Evolutionary conservation across 2,113 vertebrate species (phyloP).

Genomic region (Lamprologus lemairii): DNA sequence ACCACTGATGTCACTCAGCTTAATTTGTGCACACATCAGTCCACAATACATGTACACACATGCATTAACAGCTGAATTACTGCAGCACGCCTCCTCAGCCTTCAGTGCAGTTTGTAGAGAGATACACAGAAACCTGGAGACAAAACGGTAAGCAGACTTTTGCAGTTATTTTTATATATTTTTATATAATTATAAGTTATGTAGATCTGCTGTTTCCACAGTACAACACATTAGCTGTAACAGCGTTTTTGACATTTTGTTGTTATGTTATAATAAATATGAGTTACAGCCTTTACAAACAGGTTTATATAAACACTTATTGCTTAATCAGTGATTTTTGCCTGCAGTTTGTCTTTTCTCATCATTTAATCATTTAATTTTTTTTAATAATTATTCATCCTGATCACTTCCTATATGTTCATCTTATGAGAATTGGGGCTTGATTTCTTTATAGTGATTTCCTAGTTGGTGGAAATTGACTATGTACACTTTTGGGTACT

Average conservation of each 20-base stretch:
- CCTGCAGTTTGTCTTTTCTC: not conserved
- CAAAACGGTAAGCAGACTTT: constrained; percentile 25
- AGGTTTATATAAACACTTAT: not conserved
- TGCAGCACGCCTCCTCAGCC: not conserved
- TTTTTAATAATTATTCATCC: not conserved
- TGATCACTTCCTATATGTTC: not conserved
- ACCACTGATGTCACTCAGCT: constrained; percentile 27
- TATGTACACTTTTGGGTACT: not conserved
- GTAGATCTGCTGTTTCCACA: not conserved
- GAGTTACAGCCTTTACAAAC: not conserved
- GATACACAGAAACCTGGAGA: not conserved
- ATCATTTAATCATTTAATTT: not conserved
- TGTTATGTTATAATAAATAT: not conserved
- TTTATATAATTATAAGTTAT: not conserved
- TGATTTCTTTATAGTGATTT: not conserved
- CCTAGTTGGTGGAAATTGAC: not conserved
- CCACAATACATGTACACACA: not conserved
- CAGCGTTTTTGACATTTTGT: not conserved
- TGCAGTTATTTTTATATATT: not conserved
- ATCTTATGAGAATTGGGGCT: not conserved
- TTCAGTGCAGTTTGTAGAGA: not conserved
- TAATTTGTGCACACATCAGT: not conserved
- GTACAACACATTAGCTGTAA: not conserved
- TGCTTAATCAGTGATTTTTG: not conserved
- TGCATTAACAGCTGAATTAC: not conserved